A percentile compares a stretch with the other conserved stretches of the same genome.
These are phyloP conservation scores for Campoplex nolae DNA, from an alignment of 2,888 invertebrate genomes.

Conservation along the genomic window DNA sequence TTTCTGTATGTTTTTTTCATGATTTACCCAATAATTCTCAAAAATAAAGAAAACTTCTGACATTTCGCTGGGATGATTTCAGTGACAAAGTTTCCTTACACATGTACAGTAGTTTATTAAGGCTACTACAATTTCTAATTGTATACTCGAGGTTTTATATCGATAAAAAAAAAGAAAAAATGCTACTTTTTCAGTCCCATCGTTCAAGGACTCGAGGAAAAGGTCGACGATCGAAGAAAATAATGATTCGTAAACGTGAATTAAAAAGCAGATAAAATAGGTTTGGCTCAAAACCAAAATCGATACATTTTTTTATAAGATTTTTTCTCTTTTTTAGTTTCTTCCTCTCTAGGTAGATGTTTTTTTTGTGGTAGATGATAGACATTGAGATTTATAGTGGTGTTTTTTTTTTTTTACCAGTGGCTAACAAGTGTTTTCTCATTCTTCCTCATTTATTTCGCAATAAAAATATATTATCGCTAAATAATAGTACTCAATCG, in stretches of 20 bases:
- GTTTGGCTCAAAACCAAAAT: background rate
- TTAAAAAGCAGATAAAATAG: background rate
- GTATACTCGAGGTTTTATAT: constrained; percentile 60
- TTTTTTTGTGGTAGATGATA: constrained; percentile 3
- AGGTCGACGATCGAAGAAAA: background rate
- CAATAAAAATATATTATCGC: constrained; percentile 81
- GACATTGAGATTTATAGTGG: constrained; percentile 31
- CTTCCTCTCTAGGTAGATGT: background rate
- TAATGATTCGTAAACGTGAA: background rate
- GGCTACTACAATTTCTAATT: constrained; percentile 66
- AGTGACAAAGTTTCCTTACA: constrained; percentile 51
- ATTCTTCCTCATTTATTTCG: constrained; percentile 70
- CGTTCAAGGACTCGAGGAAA: background rate
- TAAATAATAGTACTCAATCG: constrained; percentile 79
- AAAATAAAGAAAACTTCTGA: constrained; percentile 49
- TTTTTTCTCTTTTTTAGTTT: background rate
- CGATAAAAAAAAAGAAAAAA: background rate
- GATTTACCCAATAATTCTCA: constrained; percentile 27
- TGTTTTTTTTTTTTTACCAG: constrained; percentile 14
- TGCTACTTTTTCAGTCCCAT: background rate
- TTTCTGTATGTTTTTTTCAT: background rate
- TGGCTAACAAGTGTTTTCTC: constrained; percentile 52
- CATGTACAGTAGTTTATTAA: constrained; percentile 53
- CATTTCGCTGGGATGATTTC: constrained; percentile 20
- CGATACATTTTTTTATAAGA: background rate